Conservation (phyloP, 2,113 vertebrate species). For the Zapus hudsonius region DNA sequence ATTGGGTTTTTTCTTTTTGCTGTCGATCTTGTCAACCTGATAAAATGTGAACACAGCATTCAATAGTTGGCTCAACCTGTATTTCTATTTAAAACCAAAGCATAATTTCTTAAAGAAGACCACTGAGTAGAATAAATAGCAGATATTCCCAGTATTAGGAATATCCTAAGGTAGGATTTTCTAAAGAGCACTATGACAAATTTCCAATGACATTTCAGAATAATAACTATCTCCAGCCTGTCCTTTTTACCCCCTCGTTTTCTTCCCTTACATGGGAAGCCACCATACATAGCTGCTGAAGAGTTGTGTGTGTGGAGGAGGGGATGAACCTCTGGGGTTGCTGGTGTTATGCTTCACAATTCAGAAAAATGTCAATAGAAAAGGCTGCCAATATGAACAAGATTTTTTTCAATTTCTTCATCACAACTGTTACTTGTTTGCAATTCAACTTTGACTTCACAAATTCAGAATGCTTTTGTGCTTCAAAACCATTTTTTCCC, state of each 20-base stretch:
- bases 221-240: not conserved
- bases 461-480: constrained; percentile 13
- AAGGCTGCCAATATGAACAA: not conserved
- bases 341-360: not conserved
- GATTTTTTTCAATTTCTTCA: not conserved
- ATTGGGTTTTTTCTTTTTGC: not conserved
- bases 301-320: not conserved
- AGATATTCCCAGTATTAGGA: not conserved
- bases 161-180: not conserved
- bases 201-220: not conserved
- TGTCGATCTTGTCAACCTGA: not conserved
- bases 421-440: not conserved
- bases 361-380: not conserved
- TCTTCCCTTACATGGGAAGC: not conserved
- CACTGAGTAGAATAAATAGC: not conserved
- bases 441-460: not conserved
- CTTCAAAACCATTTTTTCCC: constrained; percentile 9
- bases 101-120: not conserved
- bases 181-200: not conserved
- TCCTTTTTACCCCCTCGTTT: constrained; percentile 1
- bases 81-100: not conserved
- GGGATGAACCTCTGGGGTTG: too few species aligned
- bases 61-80: not conserved
- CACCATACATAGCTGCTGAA: not conserved
- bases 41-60: not conserved